A percentile compares a stretch with the other conserved stretches of the same genome.
phyloP scores from a whole-genome alignment of 1,140 invertebrate genomes.

The Dreissena rostriformis region DNA sequence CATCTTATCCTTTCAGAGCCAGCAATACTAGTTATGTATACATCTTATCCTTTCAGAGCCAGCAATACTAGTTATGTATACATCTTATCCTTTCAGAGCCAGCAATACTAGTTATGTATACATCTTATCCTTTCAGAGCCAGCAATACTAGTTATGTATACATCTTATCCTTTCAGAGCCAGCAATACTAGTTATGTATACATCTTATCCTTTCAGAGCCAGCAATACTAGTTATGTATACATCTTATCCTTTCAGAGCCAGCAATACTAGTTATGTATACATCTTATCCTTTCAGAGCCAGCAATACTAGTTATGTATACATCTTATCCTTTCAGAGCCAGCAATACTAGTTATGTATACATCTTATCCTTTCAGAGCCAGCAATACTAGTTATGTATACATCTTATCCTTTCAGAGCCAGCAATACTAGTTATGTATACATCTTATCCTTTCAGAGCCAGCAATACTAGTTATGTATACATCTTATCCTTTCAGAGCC shows the following conservation, averaged over 20 bases:
- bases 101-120: constrained; percentile 97
- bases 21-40: constrained; percentile 97
- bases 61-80: constrained; percentile 97
- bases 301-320: constrained; percentile 97
- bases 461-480: constrained; percentile 97
- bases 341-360: constrained; percentile 97
- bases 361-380: constrained; percentile 86
- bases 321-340: constrained; percentile 86
- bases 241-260: constrained; percentile 86
- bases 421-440: constrained; percentile 97
- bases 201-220: constrained; percentile 86
- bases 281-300: constrained; percentile 86
- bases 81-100: constrained; percentile 86
- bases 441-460: constrained; percentile 86
- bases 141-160: constrained; percentile 97
- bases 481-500: constrained; percentile 86
- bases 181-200: constrained; percentile 97
- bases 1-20: constrained; percentile 86
- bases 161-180: constrained; percentile 86
- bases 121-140: constrained; percentile 86
- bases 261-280: constrained; percentile 97
- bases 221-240: constrained; percentile 97
- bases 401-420: constrained; percentile 86
- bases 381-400: constrained; percentile 97
- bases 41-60: constrained; percentile 86